Base-by-base conservation (phyloP, 1,140 invertebrate species). In the Nasonia vitripennis region DNA sequence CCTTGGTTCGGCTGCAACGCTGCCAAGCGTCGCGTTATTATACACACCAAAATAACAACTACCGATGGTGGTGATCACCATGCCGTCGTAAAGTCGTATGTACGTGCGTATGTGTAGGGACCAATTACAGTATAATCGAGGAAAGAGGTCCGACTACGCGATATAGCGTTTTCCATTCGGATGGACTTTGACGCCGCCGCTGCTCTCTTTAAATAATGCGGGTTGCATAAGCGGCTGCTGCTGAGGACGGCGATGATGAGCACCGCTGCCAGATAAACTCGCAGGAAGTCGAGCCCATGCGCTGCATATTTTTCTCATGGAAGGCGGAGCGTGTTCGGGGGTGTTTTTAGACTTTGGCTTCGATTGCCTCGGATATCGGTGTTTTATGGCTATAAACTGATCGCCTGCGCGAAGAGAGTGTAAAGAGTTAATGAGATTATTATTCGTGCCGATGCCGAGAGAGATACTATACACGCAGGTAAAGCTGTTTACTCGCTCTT, bases 121-220 rank as follows among this genome's bases (percentile, higher is more conserved):
- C 34, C 34, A 4, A 37, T 37, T 37, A 37, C 34, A 37, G 51
- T 20, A 55, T 55, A 62, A 1, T 9, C 6, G 17, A 62, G 17
- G 17, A 62, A 62, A 62, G 27, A 27, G 17, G 55, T 55, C 12
- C 14, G 12, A 6, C 55, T 55, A 51, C 45, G 45, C 7, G 7
- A 12, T 68, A 14, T 68, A 14, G 9, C 17, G 48, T 75, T 75
- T 62, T 23, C 79, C 71, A 67, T 77, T 77, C 34, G 34, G 27
- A 48, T 84, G 62, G 62, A 70, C 82, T 78, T 70, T 70, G 74
- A 51, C 12, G 31, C 31, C 27, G 70, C 10, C 7, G 27, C 68
- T 68, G 27, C n/a, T 68, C 14, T 68, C 67, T 79, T 79, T 78
- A 78, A 84, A 84, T 78, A 78, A 78, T 71, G 75, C 73, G 74